Base-by-base conservation (phyloP, 2,888 invertebrate species). In the Lasius fuliginosus region DNA sequence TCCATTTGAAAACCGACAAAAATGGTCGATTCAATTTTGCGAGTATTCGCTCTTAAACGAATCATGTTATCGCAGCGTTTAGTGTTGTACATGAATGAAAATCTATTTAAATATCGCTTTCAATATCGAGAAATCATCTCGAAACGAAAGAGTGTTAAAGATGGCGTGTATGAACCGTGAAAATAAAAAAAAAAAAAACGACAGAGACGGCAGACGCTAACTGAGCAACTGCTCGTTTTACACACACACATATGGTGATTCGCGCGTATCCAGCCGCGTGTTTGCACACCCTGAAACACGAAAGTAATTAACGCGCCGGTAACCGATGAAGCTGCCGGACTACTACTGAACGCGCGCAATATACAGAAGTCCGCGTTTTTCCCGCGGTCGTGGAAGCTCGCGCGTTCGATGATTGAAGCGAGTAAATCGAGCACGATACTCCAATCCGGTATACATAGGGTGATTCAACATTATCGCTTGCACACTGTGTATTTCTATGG, bases 211-310 rank as follows among this genome's bases (percentile, higher is more conserved):
- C 15, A 79, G 71, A 79, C 9, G 60, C 18, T 60, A 60, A 71
- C 79, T 30, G 40, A 71, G 71, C 71, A 46, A 27, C 42, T 42
- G 18, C 42, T 73, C 73, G 73, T 81, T 73, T 81, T 46, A 30
- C 36, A 36, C 79, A 79, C 46, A 46, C 46, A n/a, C 60, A n/a
- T 12, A 60, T 12, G 33, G 60, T 73, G 60, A 60, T 46, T 81
- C 46, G 56, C 73, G 18, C 73, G 60, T 81, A 81, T 73, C 58
- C 33, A 73, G 58, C 46, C 33, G 79, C 46, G 79, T 81, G 79
- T 81, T 81, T 81, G 79, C 79, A 81, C 79, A 81, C 74, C 36
- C 73, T 81, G 79, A 73, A 73, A 73, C 73, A 46, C 73, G 73
- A 81, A 81, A 81, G 73, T 81, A 81, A 81, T 81, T 73, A 81